These are phyloP conservation scores for Galemys pyrenaicus DNA, from an alignment of 2,113 vertebrate species.

Conservation along the genomic window DNA sequence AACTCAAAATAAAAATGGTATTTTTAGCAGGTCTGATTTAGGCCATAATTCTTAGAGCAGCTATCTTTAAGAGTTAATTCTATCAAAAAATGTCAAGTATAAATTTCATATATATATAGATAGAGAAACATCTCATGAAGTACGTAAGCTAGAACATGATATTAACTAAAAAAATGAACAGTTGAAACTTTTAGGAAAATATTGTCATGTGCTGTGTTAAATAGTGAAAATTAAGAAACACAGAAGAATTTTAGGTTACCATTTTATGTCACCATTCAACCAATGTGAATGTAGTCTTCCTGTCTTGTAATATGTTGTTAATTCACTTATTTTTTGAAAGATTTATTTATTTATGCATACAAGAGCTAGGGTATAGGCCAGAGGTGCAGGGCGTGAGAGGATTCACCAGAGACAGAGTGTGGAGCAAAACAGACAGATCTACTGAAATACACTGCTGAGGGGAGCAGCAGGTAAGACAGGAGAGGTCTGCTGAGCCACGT, in stretches of 20 bases:
- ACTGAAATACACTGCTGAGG: too few relatives aligned
- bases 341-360: too few relatives aligned
- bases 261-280: not conserved
- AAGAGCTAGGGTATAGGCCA: too few relatives aligned
- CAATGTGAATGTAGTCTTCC: not conserved
- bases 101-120: not conserved
- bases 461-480: too few relatives aligned
- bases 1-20: conserved; percentile 53
- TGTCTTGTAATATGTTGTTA: not conserved
- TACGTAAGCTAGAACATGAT: not conserved
- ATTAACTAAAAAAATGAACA: not conserved
- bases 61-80: conserved; percentile 13
- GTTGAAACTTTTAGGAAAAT: conserved; percentile 1
- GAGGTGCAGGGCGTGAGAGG: too few relatives aligned
- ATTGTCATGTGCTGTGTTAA: not conserved
- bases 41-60: conserved; percentile 40
- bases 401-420: too few relatives aligned
- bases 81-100: not conserved
- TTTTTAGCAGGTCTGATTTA: conserved; percentile 54
- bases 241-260: not conserved
- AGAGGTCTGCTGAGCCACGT: too few relatives aligned
- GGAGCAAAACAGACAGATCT: too few relatives aligned
- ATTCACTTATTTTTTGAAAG: too few relatives aligned
- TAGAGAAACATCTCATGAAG: not conserved
- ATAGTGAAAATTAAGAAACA: not conserved